Percentiles rank a stretch among this genome's conserved stretches.
Evolutionary conservation across 2,888 invertebrate species (phyloP).

Genomic region (Lymantria dispar): DNA sequence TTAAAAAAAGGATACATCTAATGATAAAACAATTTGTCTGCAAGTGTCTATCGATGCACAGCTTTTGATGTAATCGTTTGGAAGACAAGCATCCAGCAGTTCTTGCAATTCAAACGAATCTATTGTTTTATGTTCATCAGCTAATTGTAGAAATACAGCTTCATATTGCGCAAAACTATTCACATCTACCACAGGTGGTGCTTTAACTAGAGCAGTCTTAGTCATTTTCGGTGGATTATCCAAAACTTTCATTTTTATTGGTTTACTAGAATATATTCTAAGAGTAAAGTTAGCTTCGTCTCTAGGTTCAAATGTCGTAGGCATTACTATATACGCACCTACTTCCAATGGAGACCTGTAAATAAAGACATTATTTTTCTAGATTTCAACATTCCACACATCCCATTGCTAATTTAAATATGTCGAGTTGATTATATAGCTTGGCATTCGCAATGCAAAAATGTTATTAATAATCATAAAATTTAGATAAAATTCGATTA

Average conservation of each 20-base stretch:
- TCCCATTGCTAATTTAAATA: neutral
- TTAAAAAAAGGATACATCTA: conserved; percentile 89
- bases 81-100: conserved; percentile 93
- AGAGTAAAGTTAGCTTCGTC: conserved; percentile 95
- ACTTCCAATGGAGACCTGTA: conserved; percentile 90
- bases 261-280: conserved; percentile 89
- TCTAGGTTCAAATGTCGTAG: conserved; percentile 95
- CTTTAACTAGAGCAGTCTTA: conserved; percentile 89
- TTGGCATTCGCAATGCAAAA: neutral
- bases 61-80: conserved; percentile 97
- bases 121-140: conserved; percentile 94
- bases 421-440: neutral
- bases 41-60: conserved; percentile 96
- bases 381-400: neutral
- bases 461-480: neutral
- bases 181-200: conserved; percentile 86
- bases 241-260: conserved; percentile 88
- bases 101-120: conserved; percentile 96
- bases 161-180: conserved; percentile 93
- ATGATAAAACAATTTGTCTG: conserved; percentile 92
- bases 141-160: conserved; percentile 93
- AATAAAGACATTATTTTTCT: conserved; percentile 6
- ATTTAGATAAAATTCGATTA: no score
- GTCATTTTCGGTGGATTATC: conserved; percentile 86
- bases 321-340: conserved; percentile 92